Evolutionary conservation across 1,140 invertebrate species (phyloP).

Genomic region (Drosophila rhopaloa): DNA sequence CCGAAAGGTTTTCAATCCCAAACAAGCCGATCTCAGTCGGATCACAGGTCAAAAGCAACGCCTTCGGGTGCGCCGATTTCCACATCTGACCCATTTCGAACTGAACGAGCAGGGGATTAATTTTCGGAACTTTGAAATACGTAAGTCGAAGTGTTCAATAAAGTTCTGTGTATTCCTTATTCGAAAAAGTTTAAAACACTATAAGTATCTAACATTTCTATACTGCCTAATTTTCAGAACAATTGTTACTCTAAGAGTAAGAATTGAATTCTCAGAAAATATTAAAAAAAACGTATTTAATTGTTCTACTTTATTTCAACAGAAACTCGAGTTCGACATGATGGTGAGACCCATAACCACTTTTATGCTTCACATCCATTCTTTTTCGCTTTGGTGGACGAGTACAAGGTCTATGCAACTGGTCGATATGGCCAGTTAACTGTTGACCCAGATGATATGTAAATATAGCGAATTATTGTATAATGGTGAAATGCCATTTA

Average conservation of each 20-base stretch:
- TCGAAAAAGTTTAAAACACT: no score
- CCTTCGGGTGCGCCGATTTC: neutral
- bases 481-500: neutral
- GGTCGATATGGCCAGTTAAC: constrained; percentile 13
- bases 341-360: neutral
- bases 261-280: no score
- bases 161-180: no score
- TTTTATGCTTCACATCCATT: constrained; percentile 17
- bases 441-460: constrained; percentile 3
- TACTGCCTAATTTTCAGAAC: no score
- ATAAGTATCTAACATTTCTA: no score
- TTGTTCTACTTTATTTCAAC: neutral
- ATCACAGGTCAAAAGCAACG: neutral
- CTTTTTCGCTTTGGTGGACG: constrained; percentile 20
- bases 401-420: constrained; percentile 2
- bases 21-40: neutral
- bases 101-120: neutral
- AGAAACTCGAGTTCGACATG: neutral
- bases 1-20: neutral
- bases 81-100: constrained; percentile 1
- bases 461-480: neutral
- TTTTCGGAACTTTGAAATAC: neutral
- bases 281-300: no score
- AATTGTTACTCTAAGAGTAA: no score
- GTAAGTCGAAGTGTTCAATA: neutral